Evolutionary conservation across 2,113 vertebrate species (phyloP).

Genomic region (Sceloporus tristichus): DNA sequence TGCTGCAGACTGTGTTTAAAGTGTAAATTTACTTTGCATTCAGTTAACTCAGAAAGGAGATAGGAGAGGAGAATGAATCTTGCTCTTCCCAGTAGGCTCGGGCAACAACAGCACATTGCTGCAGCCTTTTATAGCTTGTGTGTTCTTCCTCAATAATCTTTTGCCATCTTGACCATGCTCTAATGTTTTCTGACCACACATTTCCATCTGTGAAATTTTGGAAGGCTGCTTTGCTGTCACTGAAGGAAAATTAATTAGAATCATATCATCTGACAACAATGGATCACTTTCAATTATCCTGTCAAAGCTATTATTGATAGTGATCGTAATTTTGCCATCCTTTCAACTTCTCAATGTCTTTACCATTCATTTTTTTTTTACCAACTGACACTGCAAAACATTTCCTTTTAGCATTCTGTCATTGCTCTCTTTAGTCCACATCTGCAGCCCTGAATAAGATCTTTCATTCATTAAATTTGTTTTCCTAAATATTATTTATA

Average conservation of each 20-base stretch:
- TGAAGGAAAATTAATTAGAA: background rate
- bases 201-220: too few relatives aligned
- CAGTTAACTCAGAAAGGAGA: too few relatives aligned
- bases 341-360: background rate
- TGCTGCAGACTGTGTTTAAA: too few relatives aligned
- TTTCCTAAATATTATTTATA: accelerated
- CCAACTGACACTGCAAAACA: background rate
- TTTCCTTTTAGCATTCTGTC: conserved; percentile 5
- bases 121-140: too few relatives aligned
- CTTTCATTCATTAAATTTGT: conserved; percentile 4
- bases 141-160: too few relatives aligned
- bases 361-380: background rate
- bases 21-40: too few relatives aligned
- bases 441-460: background rate
- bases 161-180: background rate
- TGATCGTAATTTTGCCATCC: background rate
- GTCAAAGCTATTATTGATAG: background rate
- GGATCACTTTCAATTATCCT: background rate
- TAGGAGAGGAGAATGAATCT: too few relatives aligned
- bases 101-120: too few relatives aligned
- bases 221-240: background rate
- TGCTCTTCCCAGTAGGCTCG: too few relatives aligned
- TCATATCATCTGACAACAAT: background rate
- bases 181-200: too few relatives aligned
- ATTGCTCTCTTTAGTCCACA: background rate